These are phyloP conservation scores for Mongoloraphidia duomilia DNA, from an alignment of 2,888 invertebrate species.

Conservation along the genomic window DNA sequence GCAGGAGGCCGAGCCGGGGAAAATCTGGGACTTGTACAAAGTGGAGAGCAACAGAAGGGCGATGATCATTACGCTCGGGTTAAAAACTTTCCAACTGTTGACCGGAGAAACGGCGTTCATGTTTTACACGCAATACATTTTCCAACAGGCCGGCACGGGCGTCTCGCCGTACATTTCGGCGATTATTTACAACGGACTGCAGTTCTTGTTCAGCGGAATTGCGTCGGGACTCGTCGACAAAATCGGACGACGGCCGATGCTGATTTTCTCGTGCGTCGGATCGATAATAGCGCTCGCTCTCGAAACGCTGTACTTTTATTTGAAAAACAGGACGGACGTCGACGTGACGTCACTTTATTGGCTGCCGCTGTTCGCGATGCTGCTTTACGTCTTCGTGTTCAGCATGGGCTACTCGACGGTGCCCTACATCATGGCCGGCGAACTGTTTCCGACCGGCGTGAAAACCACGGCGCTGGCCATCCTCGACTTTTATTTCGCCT, in stretches of 20 bases:
- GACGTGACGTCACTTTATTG: neutral
- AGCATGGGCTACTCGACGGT: neutral
- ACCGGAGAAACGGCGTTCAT: slow-evolving; percentile 2
- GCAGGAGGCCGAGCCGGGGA: slow-evolving; percentile 3
- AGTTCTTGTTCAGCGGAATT: slow-evolving; percentile 17
- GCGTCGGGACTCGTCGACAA: slow-evolving; percentile 5
- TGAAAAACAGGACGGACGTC: neutral
- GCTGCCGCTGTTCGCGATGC: neutral
- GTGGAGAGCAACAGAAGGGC: slow-evolving; percentile 5
- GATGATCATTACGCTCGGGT: neutral
- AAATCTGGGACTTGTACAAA: slow-evolving; percentile 3
- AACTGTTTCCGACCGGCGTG: slow-evolving; percentile 5
- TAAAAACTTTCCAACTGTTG: slow-evolving; percentile 4
- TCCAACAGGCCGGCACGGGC: slow-evolving; percentile 14
- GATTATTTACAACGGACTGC: slow-evolving; percentile 26
- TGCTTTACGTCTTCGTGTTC: neutral
- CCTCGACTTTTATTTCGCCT: slow-evolving; percentile 2
- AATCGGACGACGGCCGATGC: slow-evolving; percentile 27
- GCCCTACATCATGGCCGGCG: neutral
- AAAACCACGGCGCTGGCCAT: slow-evolving; percentile 3
- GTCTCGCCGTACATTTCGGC: slow-evolving; percentile 18
- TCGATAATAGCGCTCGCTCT: neutral
- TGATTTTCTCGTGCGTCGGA: slow-evolving; percentile 21
- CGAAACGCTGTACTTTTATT: slow-evolving; percentile 1
- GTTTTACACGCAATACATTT: slow-evolving; percentile 12